phyloP scores from a whole-genome alignment of 2,888 invertebrate species.

The Glaucopsyche alexis region DNA sequence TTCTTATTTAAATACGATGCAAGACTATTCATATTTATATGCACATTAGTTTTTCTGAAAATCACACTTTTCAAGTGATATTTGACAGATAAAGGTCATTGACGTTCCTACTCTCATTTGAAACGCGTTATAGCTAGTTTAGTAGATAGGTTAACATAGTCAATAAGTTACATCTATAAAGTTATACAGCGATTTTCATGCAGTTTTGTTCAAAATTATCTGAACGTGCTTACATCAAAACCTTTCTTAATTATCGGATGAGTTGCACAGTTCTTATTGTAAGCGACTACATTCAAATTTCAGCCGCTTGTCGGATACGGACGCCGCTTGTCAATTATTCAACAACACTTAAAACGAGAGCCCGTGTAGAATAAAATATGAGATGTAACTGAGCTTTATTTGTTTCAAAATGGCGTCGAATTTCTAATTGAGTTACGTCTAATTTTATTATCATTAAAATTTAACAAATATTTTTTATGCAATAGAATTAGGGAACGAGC shows the following conservation, averaged over 20 bases:
- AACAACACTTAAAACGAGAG: constrained; percentile 17
- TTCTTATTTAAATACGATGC: no score
- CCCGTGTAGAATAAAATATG: constrained; percentile 9
- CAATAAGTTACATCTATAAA: no score
- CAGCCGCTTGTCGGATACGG: neutral
- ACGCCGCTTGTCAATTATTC: constrained; percentile 16
- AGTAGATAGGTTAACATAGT: no score
- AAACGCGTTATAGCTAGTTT: no score
- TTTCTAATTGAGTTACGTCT: constrained; percentile 4
- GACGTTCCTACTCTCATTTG: no score
- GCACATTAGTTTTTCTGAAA: no score
- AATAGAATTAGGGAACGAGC: no score
- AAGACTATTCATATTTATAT: no score
- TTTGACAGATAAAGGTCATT: no score
- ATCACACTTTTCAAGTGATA: no score
- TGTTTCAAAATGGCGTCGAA: neutral
- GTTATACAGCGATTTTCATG: no score
- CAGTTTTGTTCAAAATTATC: neutral
- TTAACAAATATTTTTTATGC: neutral
- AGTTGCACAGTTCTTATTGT: neutral
- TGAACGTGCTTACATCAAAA: neutral
- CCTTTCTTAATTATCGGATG: neutral
- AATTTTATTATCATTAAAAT: neutral
- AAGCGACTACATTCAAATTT: neutral
- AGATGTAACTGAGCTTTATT: constrained; percentile 9